phyloP scores from a whole-genome alignment of 1,140 invertebrate genomes.

The Dinothrombium tinctorium region DNA sequence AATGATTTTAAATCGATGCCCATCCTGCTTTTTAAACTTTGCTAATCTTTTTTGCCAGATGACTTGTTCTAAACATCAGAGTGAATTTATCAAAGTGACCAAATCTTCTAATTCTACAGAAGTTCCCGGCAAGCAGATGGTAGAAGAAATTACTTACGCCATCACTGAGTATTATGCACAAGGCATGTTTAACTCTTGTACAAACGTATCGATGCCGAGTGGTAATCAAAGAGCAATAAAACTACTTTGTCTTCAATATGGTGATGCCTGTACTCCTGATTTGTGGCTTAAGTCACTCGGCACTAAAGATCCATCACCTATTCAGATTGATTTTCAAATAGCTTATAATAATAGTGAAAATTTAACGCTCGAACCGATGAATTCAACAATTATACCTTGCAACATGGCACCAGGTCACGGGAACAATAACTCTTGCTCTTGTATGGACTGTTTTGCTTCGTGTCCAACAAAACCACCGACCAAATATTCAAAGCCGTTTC shows the following conservation, averaged over 20 bases:
- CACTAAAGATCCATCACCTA: conserved; percentile 10
- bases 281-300: conserved; percentile 15
- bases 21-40: conserved; percentile 61
- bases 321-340: conserved; percentile 11
- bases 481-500: conserved; percentile 35
- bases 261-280: conserved; percentile 17
- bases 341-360: conserved; percentile 15
- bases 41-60: conserved; percentile 51
- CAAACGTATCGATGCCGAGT: not conserved
- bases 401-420: conserved; percentile 22
- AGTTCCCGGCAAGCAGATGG: conserved; percentile 13
- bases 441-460: conserved; percentile 56
- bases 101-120: not conserved
- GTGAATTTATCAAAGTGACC: conserved; percentile 39
- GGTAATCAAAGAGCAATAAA: not conserved
- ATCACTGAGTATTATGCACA: conserved; percentile 37
- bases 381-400: conserved; percentile 38
- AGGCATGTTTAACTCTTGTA: conserved; percentile 30
- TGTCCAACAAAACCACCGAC: conserved; percentile 46
- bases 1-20: conserved; percentile 44
- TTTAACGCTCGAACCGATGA: conserved; percentile 28
- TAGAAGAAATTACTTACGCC: conserved; percentile 29
- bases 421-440: conserved; percentile 35
- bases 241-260: not conserved
- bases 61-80: conserved; percentile 54